Conservation (phyloP, 2,888 invertebrate species). For the Latheticus oryzae region DNA sequence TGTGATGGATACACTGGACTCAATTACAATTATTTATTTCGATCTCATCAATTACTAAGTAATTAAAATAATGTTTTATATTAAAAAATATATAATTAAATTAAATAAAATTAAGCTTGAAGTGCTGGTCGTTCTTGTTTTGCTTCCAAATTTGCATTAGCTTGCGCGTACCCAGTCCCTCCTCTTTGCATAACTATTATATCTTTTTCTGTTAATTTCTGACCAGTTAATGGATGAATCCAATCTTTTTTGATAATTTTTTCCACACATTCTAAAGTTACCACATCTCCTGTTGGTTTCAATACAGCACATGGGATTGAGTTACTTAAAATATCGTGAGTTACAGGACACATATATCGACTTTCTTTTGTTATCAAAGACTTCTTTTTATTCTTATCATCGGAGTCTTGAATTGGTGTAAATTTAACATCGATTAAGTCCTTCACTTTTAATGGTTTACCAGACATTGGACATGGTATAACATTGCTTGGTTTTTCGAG, state of each 20-base stretch:
- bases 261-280: slow-evolving; percentile 96
- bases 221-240: slow-evolving; percentile 92
- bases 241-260: slow-evolving; percentile 96
- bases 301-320: slow-evolving; percentile 95
- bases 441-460: slow-evolving; percentile 87
- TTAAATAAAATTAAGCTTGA: slow-evolving; percentile 3
- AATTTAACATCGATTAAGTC: slow-evolving; percentile 95
- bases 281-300: slow-evolving; percentile 90
- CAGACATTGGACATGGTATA: slow-evolving; percentile 86
- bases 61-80: slow-evolving; percentile 36
- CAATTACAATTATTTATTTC: slow-evolving; percentile 34
- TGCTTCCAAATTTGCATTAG: slow-evolving; percentile 31
- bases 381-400: slow-evolving; percentile 86
- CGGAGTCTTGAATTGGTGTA: slow-evolving; percentile 88
- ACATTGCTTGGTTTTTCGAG: slow-evolving; percentile 82
- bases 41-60: slow-evolving; percentile 31
- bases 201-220: slow-evolving; percentile 88
- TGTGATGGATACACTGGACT: slow-evolving; percentile 14
- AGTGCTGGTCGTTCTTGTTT: slow-evolving; percentile 3
- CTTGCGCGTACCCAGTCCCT: slow-evolving; percentile 35
- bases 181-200: slow-evolving; percentile 88
- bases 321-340: slow-evolving; percentile 94
- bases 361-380: slow-evolving; percentile 90
- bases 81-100: slow-evolving; percentile 26
- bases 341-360: slow-evolving; percentile 97